phyloP scores from a whole-genome alignment of 2,113 vertebrate species.

The Shinisaurus crocodilurus region DNA sequence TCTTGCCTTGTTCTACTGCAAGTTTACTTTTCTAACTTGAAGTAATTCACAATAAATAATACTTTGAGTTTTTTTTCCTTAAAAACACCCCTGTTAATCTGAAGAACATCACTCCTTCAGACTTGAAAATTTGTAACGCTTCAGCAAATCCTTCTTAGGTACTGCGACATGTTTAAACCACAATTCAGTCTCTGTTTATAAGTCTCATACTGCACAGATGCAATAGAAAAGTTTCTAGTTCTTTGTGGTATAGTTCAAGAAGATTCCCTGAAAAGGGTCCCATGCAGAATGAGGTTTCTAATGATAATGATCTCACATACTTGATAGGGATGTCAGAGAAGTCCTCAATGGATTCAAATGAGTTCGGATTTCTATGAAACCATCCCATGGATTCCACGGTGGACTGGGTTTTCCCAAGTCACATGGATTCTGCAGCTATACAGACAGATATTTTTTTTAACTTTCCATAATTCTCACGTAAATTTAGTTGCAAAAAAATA shows the following conservation, averaged over 20 bases:
- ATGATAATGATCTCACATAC: background rate
- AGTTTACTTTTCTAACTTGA: background rate
- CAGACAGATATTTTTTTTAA: too few species aligned
- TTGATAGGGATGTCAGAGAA: too few species aligned
- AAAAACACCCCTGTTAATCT: background rate
- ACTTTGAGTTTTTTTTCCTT: background rate
- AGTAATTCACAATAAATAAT: constrained; percentile 1
- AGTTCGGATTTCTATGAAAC: too few species aligned
- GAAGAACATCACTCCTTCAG: background rate
- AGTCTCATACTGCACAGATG: background rate
- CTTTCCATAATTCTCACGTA: too few species aligned
- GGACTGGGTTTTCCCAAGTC: too few species aligned
- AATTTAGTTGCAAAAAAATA: too few species aligned
- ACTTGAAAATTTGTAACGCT: background rate
- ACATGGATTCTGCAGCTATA: too few species aligned
- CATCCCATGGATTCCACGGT: too few species aligned
- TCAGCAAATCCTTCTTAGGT: background rate
- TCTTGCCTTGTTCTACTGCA: background rate
- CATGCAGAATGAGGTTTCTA: background rate
- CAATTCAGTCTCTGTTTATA: background rate
- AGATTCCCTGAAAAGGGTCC: background rate
- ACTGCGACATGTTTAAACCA: background rate
- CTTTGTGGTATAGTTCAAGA: too few species aligned
- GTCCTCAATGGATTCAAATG: too few species aligned
- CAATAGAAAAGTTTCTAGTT: background rate